A percentile compares a stretch with the other conserved stretches of the same genome.
These are phyloP conservation scores for Corella eumyota DNA, from an alignment of 23 tunicate genomes.

Conservation along the genomic window DNA sequence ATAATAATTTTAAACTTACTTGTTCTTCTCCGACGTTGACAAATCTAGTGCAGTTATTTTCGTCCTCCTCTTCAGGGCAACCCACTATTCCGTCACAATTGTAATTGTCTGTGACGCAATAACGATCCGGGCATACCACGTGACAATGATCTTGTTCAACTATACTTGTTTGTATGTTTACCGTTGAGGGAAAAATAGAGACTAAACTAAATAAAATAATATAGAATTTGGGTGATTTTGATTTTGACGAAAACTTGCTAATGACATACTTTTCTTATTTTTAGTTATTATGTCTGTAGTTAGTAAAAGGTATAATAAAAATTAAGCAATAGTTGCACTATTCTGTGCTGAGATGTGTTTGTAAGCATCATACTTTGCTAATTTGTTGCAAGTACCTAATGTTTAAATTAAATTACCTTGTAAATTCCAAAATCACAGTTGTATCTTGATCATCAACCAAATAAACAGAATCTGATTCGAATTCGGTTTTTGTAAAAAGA, in stretches of 20 bases:
- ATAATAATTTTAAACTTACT: constrained; percentile 7
- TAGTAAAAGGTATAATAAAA: too few relatives aligned
- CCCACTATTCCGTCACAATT: constrained; percentile 78
- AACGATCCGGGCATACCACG: constrained; percentile 40
- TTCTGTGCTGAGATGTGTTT: too few relatives aligned
- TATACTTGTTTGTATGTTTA: too few relatives aligned
- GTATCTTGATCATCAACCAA: constrained; percentile 14
- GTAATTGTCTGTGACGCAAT: constrained; percentile 41
- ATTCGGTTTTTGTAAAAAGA: too few relatives aligned
- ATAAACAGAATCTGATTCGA: constrained; percentile 12
- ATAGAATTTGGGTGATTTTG: too few relatives aligned
- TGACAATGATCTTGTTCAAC: constrained; percentile 47
- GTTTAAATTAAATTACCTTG: constrained; percentile 7
- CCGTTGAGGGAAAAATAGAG: too few relatives aligned
- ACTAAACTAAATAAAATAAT: too few relatives aligned
- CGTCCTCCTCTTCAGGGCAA: constrained; percentile 75
- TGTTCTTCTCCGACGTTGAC: constrained; percentile 16
- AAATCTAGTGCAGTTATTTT: constrained; percentile 42
- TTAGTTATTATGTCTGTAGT: too few relatives aligned
- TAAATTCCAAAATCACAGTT: constrained; percentile 22
- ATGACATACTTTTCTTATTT: too few relatives aligned
- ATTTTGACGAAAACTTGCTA: not conserved
- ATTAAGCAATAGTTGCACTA: too few relatives aligned
- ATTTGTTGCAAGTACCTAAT: too few relatives aligned
- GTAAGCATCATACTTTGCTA: too few relatives aligned